Conservation (phyloP, 1,140 invertebrate species). For the Homalodisca vitripennis region DNA sequence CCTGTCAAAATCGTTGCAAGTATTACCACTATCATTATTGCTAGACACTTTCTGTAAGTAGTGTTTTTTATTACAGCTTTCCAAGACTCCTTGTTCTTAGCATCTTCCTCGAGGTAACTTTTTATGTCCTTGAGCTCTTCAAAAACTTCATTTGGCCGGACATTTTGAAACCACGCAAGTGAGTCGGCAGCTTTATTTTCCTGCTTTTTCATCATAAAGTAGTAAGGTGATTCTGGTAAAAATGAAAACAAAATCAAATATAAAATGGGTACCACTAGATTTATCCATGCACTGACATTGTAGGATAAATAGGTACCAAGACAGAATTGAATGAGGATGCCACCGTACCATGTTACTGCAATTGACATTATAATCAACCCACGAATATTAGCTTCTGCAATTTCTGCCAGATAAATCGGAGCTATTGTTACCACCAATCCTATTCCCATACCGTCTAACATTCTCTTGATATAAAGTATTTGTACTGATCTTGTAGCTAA, state of each 20-base stretch:
- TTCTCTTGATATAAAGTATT: conserved; percentile 32
- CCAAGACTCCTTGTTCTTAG: conserved; percentile 10
- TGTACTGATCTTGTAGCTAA: conserved; percentile 7
- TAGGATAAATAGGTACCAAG: conserved; percentile 52
- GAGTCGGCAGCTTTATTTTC: conserved; percentile 60
- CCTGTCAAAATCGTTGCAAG: conserved; percentile 5
- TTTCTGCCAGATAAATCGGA: conserved; percentile 85
- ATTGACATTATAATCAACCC: conserved; percentile 30
- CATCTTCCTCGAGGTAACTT: conserved; percentile 4
- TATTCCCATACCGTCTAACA: conserved; percentile 59
- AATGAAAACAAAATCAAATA: conserved; percentile 43
- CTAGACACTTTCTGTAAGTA: background rate
- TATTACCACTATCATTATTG: conserved; percentile 3
- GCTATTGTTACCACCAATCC: conserved; percentile 74
- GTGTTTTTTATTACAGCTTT: background rate
- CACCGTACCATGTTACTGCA: conserved; percentile 21
- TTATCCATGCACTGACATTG: conserved; percentile 15
- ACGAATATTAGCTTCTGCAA: conserved; percentile 49
- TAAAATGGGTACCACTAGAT: conserved; percentile 38
- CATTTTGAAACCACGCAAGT: conserved; percentile 62
- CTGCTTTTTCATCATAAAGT: conserved; percentile 58
- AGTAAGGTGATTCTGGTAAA: conserved; percentile 77
- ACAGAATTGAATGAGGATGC: conserved; percentile 56
- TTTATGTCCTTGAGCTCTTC: conserved; percentile 21
- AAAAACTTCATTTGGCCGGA: background rate